Conservation (phyloP, 2,797 vertebrate genomes). For the Vespertilio murinus region DNA sequence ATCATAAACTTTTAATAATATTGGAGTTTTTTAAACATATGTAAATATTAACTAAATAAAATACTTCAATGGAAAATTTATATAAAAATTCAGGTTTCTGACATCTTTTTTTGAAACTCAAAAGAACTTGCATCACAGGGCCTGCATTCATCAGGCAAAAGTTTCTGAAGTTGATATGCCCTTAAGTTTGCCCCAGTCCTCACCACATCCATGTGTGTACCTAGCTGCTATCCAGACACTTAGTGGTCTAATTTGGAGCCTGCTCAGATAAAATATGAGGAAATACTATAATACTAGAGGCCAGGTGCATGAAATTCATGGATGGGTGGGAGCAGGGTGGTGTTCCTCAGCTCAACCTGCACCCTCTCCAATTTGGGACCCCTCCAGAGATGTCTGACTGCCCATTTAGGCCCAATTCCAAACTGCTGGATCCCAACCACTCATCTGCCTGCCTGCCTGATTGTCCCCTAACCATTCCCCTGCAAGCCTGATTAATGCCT, state of each 20-base stretch:
- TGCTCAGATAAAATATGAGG: background rate
- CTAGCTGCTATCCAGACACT: background rate
- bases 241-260: background rate
- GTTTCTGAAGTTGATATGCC: background rate
- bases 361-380: too few relatives aligned
- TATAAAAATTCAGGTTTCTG: background rate
- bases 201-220: background rate
- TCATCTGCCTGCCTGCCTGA: too few relatives aligned
- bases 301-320: too few relatives aligned
- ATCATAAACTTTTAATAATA: background rate
- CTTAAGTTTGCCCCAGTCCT: background rate
- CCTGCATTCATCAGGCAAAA: background rate
- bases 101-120: conserved; percentile 19
- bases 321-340: too few relatives aligned
- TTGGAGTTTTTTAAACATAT: background rate
- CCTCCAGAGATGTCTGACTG: too few relatives aligned
- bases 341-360: too few relatives aligned
- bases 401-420: too few relatives aligned
- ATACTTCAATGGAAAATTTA: background rate
- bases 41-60: conserved; percentile 27
- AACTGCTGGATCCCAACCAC: too few relatives aligned
- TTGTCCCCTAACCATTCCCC: too few relatives aligned
- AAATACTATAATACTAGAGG: background rate
- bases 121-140: background rate
- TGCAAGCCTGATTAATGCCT: too few relatives aligned